These are phyloP conservation scores for Aphodius granarius DNA, from an alignment of 2,888 invertebrate species.

Conservation along the genomic window DNA sequence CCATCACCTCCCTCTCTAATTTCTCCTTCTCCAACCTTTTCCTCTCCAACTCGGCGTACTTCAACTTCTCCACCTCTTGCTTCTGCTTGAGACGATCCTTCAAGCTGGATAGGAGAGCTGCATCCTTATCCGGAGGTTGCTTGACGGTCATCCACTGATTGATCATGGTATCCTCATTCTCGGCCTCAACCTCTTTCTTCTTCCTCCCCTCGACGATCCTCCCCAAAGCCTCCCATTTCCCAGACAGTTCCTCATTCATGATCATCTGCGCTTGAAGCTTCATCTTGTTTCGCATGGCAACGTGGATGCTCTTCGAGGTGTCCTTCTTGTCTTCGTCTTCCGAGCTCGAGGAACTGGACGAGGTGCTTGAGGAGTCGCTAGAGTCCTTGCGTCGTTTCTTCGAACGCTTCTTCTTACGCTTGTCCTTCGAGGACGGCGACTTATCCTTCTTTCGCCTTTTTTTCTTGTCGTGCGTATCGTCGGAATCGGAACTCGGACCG, in stretches of 20 bases:
- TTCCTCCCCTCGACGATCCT: slow-evolving; percentile 56
- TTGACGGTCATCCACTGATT: slow-evolving; percentile 59
- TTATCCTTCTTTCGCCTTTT: slow-evolving; percentile 42
- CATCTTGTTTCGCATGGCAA: slow-evolving; percentile 65
- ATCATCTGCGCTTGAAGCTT: slow-evolving; percentile 56
- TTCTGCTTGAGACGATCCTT: slow-evolving; percentile 59
- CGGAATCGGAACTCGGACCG: slow-evolving; percentile 40
- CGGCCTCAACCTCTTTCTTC: slow-evolving; percentile 41
- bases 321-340: slow-evolving; percentile 51
- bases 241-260: slow-evolving; percentile 53
- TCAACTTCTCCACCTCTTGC: slow-evolving; percentile 54
- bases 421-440: slow-evolving; percentile 48
- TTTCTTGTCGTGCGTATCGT: slow-evolving; percentile 33
- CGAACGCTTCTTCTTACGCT: slow-evolving; percentile 59
- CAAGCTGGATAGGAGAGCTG: slow-evolving; percentile 55
- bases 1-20: slow-evolving; percentile 48
- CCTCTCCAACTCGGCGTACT: slow-evolving; percentile 46
- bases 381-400: slow-evolving; percentile 49
- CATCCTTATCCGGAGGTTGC: slow-evolving; percentile 52
- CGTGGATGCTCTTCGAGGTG: slow-evolving; percentile 63
- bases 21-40: slow-evolving; percentile 49
- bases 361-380: slow-evolving; percentile 51
- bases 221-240: slow-evolving; percentile 53
- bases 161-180: slow-evolving; percentile 48
- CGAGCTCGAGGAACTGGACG: slow-evolving; percentile 53